Evolutionary conservation across 2,113 vertebrate species (phyloP).

Genomic region (Dicentrarchus labrax): DNA sequence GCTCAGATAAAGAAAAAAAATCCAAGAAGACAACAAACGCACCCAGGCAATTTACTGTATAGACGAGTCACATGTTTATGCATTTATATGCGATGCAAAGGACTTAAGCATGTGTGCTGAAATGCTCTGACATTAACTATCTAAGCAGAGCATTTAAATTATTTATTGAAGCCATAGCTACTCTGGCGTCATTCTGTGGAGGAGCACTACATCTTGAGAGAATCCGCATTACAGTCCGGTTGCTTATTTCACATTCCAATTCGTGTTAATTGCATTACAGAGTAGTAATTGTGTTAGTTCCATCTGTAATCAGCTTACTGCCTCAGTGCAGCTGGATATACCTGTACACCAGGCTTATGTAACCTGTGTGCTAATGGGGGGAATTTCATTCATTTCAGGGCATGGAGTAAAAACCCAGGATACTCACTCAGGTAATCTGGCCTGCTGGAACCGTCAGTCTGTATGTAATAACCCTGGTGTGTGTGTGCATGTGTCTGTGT

Average conservation of each 20-base stretch:
- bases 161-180: slow-evolving; percentile 40
- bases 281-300: slow-evolving; percentile 80
- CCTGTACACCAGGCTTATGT: slow-evolving; percentile 68
- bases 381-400: slow-evolving; percentile 69
- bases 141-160: slow-evolving; percentile 44
- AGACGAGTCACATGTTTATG: slow-evolving; percentile 5
- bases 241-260: slow-evolving; percentile 69
- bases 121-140: slow-evolving; percentile 40
- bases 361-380: slow-evolving; percentile 64
- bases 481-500: slow-evolving; percentile 33
- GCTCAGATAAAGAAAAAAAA: slow-evolving; percentile 7
- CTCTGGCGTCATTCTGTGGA: slow-evolving; percentile 20
- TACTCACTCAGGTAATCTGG: slow-evolving; percentile 70
- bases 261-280: slow-evolving; percentile 75
- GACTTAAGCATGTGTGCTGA: slow-evolving; percentile 16
- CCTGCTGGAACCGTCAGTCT: slow-evolving; percentile 56
- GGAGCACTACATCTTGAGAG: slow-evolving; percentile 27
- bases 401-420: slow-evolving; percentile 64
- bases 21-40: neutral
- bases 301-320: slow-evolving; percentile 80
- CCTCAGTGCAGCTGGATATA: slow-evolving; percentile 74
- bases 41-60: neutral
- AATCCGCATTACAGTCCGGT: slow-evolving; percentile 49
- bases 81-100: slow-evolving; percentile 11
- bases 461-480: slow-evolving; percentile 63